A percentile compares a stretch with the other conserved stretches of the same genome.
Evolutionary conservation across 2,113 vertebrate genomes (phyloP).

Genomic region (Taurulus bubalis): DNA sequence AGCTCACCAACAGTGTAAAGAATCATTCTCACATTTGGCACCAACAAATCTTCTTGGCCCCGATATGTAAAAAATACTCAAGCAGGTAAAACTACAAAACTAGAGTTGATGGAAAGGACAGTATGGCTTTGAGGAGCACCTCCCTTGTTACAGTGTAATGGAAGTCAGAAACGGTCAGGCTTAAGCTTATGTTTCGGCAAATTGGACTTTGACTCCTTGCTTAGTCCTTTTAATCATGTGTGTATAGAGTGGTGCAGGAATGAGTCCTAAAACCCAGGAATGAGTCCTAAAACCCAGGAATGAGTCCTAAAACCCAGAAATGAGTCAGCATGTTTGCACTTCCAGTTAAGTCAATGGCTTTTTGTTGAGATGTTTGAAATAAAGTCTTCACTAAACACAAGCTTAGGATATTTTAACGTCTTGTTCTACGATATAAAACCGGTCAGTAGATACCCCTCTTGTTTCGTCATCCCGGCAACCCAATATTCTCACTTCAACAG

Average conservation of each 20-base stretch:
- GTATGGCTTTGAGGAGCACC: slow-evolving; percentile 1
- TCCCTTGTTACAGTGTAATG: not conserved
- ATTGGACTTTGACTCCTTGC: not conserved
- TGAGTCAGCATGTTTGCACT: not conserved
- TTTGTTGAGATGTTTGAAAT: not conserved
- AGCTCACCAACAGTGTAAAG: slow-evolving; percentile 27
- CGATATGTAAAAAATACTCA: slow-evolving; percentile 56
- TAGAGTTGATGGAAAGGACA: slow-evolving; percentile 26
- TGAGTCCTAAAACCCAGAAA: not conserved
- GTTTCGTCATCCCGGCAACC: not conserved
- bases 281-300: not conserved
- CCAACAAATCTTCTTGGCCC: slow-evolving; percentile 51
- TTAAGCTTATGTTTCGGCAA: not conserved
- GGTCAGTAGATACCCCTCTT: not conserved
- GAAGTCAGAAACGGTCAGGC: not conserved
- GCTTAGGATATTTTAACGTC: not conserved
- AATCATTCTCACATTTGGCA: slow-evolving; percentile 73
- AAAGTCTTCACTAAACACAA: not conserved
- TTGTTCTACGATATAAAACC: not conserved
- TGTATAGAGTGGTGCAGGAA: not conserved
- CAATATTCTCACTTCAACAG: not conserved
- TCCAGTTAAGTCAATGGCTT: not conserved
- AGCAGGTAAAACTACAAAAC: slow-evolving; percentile 47
- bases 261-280: not conserved
- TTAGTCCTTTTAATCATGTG: not conserved